Base-by-base conservation (phyloP, 2,797 vertebrate species). In the Artibeus lituratus region DNA sequence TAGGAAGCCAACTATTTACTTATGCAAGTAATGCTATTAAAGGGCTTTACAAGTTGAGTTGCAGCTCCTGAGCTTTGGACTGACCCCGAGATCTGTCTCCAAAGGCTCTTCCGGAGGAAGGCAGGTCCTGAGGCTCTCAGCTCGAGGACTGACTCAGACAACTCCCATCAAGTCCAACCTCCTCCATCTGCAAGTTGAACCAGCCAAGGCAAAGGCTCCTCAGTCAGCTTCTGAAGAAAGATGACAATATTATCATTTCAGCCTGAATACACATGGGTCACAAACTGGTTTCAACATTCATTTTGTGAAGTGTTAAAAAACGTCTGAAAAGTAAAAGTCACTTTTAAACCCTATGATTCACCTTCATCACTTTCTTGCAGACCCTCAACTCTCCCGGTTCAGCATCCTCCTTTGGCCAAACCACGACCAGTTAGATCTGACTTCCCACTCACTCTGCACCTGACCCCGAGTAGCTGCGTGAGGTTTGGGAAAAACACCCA, bases 41-140 rank as follows among this genome's bases (percentile, higher is more conserved):
- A 76, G 44, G 67, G 73, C 77, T 97, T 96, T 78, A 55, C 90
- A 83, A 51, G 65, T 29, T 26, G 90, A 95, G 69, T 44, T 14
- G 12, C 80, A 81, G 10, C 77, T 94, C 74, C 93, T 42, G 94
- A 97, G 97, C 97, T 97, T 95, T 94, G 97, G 78, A 84, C 83
- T 1, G 84, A 2, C 72, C 7, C 69, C 5, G 42, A 1, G 19
- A 70, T 96, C 85, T 53, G 44, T 84, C 14, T 89, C 37, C 5
- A 90, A 83, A 94, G 37, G 3, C 57, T 81, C 87, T 65, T 86
- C 77, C 0, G 0, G 87, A 3, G 90, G 59, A 96, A 91, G 18
- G 90, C 69, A 83, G 59, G 77, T 55, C 83, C 69, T 49, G 80
- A 37, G 80, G 59, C 67, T 86, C 86, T 73, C 49, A 15, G 82